Conservation (phyloP, 2,888 invertebrate genomes). For the Griposia aprilina region DNA sequence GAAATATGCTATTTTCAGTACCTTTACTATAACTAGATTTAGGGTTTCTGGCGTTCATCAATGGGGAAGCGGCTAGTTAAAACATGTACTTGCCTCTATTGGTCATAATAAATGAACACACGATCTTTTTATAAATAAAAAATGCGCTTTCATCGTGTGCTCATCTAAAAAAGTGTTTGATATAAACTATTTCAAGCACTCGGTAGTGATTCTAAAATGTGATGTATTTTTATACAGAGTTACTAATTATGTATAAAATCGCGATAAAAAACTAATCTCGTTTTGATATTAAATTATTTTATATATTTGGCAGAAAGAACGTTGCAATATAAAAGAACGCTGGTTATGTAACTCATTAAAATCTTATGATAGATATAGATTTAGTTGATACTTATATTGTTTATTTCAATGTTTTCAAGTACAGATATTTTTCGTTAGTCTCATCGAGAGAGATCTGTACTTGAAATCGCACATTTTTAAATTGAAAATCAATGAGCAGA, state of each 20-base stretch:
- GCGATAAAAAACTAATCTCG: conserved; percentile 57
- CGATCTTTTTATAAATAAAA: conserved; percentile 54
- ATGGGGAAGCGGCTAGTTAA: conserved; percentile 49
- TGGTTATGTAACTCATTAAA: conserved; percentile 62
- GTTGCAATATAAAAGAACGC: conserved; percentile 48
- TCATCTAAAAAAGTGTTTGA: conserved; percentile 41
- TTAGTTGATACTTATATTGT: conserved; percentile 52
- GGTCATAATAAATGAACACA: conserved; percentile 36
- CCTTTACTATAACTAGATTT: conserved; percentile 48
- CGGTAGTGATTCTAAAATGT: conserved; percentile 71
- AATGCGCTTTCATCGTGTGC: conserved; percentile 46
- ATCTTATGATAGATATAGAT: conserved; percentile 62
- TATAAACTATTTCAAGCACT: conserved; percentile 50
- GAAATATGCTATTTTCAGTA: conserved; percentile 46
- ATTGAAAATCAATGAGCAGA: conserved; percentile 22
- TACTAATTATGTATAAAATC: conserved; percentile 66
- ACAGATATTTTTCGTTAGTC: conserved; percentile 33
- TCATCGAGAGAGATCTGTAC: conserved; percentile 38
- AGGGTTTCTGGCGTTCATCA: conserved; percentile 45
- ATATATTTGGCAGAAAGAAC: conserved; percentile 51
- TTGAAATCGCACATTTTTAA: conserved; percentile 24
- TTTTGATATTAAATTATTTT: conserved; percentile 62
- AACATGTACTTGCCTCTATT: conserved; percentile 48
- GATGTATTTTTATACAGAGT: conserved; percentile 75
- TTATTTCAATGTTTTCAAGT: conserved; percentile 48